These are phyloP conservation scores for Nomada ruficornis DNA, from an alignment of 2,888 invertebrate genomes.

Conservation along the genomic window DNA sequence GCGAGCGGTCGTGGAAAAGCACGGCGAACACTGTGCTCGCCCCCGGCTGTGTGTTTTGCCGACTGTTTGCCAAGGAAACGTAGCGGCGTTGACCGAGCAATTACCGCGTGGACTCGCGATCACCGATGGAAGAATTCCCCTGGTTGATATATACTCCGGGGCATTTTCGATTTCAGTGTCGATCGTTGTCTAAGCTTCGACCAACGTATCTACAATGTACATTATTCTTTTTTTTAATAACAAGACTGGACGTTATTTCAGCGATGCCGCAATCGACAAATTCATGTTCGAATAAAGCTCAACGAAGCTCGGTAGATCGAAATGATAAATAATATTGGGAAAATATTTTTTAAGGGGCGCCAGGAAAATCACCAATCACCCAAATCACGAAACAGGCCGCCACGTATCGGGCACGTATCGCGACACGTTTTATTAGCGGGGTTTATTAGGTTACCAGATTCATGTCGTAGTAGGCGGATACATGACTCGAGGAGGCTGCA, in stretches of 20 bases:
- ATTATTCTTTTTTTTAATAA: too few relatives aligned
- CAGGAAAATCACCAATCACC: background rate
- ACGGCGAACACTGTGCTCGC: slow-evolving; percentile 2
- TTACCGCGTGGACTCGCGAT: slow-evolving; percentile 16
- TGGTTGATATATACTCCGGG: background rate
- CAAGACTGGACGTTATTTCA: too few relatives aligned
- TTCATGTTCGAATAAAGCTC: too few relatives aligned
- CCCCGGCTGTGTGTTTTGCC: slow-evolving; percentile 22
- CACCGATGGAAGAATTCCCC: background rate
- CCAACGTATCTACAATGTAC: too few relatives aligned
- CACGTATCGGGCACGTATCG: background rate
- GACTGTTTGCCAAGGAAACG: slow-evolving; percentile 39
- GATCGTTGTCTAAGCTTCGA: too few relatives aligned
- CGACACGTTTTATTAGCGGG: slow-evolving; percentile 47
- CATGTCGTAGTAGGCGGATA: slow-evolving; percentile 46
- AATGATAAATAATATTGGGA: too few relatives aligned
- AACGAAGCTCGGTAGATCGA: too few relatives aligned
- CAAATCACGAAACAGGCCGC: background rate
- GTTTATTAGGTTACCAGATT: slow-evolving; percentile 59
- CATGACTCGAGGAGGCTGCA: slow-evolving; percentile 26
- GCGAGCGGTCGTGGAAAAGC: slow-evolving; percentile 27
- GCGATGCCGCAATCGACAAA: too few relatives aligned
- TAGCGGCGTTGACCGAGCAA: slow-evolving; percentile 35
- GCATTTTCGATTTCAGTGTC: background rate
- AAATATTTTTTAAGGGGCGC: too few relatives aligned